Evolutionary conservation across 1,140 invertebrate species (phyloP).

Genomic region (Aphelinus certus): DNA sequence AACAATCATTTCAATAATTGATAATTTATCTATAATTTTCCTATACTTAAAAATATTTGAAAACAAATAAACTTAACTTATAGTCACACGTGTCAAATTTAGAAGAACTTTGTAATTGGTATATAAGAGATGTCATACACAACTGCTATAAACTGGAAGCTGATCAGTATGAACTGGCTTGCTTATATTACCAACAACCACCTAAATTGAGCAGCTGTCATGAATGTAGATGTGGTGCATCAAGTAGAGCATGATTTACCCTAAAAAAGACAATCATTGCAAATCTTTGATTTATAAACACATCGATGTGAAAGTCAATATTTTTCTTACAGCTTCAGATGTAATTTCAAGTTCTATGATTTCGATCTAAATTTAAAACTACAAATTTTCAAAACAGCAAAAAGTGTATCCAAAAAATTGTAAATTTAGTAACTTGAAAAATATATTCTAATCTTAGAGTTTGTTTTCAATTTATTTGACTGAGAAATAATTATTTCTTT

Average conservation of each 20-base stretch:
- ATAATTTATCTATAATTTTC: background rate
- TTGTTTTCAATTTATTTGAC: no score
- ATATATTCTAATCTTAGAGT: no score
- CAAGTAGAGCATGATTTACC: background rate
- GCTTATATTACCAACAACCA: constrained; percentile 52
- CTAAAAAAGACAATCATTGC: no score
- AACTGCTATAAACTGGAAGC: constrained; percentile 51
- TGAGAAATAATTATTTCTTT: no score
- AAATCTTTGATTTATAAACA: no score
- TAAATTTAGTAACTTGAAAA: no score
- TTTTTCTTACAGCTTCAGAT: no score
- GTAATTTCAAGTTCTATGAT: no score
- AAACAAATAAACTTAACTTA: constrained; percentile 33
- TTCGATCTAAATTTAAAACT: no score
- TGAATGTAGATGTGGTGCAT: constrained; percentile 14
- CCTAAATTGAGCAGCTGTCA: constrained; percentile 27
- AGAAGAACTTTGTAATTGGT: constrained; percentile 58
- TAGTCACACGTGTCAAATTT: constrained; percentile 53
- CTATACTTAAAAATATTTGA: constrained; percentile 9
- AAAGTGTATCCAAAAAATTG: background rate
- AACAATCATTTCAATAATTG: background rate
- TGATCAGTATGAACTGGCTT: constrained; percentile 59
- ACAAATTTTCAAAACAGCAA: background rate
- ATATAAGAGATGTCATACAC: constrained; percentile 51
- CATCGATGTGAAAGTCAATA: no score